Evolutionary conservation across 2,888 invertebrate genomes (phyloP), one percentile per base, ranked within the genome.

Genomic region (Athalia rosae): DNA sequence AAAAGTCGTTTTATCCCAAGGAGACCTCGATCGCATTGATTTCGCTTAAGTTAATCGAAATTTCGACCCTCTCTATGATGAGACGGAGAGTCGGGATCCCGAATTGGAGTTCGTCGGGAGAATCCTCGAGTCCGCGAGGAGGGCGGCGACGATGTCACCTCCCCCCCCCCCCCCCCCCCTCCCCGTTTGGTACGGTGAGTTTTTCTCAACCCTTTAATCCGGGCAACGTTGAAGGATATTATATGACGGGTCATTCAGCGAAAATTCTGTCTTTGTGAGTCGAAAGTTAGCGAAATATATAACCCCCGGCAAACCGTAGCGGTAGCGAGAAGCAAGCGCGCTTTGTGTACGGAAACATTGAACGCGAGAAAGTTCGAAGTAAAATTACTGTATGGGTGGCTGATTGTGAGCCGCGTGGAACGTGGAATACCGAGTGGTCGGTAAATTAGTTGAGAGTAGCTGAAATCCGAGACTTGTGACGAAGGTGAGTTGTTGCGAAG

Each of bases 1-100:
- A 67, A 67, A 50, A 50, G 50, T 67, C 67, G 41, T 6, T 13
- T 53, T 50, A 28, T 67, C 67, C 53, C 53, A 67, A 67, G 50
- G 67, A 67, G 67, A 67, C 53, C 48, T 50, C 53, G 50, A 67
- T 67, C 67, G 15, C 28, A 28, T 67, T 50, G 67, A 67, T 41
- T 28, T n/a, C 15, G 4, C 53, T 67, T 67, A 28, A 28, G 28
- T 28, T 67, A 67, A 67, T 67, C 67, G 67, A 28, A 67, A 28
- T 28, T 28, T 28, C 28, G 28, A 28, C 28, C 28, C 28, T 28
- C 28, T 28, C 28, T 28, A 28, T 28, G 28, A 28, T 28, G 28
- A 28, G 28, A 28, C 28, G 28, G 28, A 28, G 28, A 28, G 28
- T 28, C 28, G 28, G 28, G 28, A 28, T 28, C 28, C 28, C 28